phyloP scores from a whole-genome alignment of 2,797 vertebrate genomes.

The Macroramphosus scolopax region DNA sequence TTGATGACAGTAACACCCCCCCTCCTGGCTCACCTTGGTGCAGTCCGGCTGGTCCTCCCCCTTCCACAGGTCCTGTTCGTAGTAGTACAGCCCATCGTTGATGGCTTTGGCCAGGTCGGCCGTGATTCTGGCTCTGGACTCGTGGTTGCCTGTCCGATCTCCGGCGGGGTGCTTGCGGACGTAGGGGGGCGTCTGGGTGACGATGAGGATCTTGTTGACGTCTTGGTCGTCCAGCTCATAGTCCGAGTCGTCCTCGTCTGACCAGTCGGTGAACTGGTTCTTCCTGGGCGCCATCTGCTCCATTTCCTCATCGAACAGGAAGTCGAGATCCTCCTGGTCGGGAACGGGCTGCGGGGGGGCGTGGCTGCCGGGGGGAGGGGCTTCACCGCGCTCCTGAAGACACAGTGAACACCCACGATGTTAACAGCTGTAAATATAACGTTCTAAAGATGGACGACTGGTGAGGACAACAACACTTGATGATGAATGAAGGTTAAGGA shows the following conservation, averaged over 20 bases:
- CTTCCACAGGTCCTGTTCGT: slow-evolving; percentile 91
- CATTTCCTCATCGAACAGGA: slow-evolving; percentile 94
- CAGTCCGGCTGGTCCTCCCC: slow-evolving; percentile 74
- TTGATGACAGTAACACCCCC: too few species aligned
- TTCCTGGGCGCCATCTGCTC: slow-evolving; percentile 82
- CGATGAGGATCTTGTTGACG: slow-evolving; percentile 92
- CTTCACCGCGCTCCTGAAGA: slow-evolving; percentile 54
- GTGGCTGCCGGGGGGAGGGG: slow-evolving; percentile 15
- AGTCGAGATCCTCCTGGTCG: slow-evolving; percentile 91
- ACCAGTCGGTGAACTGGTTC: slow-evolving; percentile 88
- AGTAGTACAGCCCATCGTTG: slow-evolving; percentile 91
- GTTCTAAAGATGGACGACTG: background rate
- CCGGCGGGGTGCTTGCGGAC: slow-evolving; percentile 84
- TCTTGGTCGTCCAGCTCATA: slow-evolving; percentile 92
- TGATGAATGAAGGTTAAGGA: background rate
- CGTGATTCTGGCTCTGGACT: slow-evolving; percentile 83
- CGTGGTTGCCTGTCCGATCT: slow-evolving; percentile 80
- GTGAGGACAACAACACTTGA: background rate
- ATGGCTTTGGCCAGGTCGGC: slow-evolving; percentile 88
- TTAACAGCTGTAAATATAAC: background rate
- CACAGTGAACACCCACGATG: background rate
- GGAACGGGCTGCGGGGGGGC: slow-evolving; percentile 50
- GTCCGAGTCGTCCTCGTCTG: slow-evolving; percentile 86
- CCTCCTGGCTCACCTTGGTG: slow-evolving; percentile 78
- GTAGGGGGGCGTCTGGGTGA: slow-evolving; percentile 89